A percentile compares a stretch with the other conserved stretches of the same genome.
Conservation (phyloP, 2,888 invertebrate species). For the Drosophila sordidapex region DNA sequence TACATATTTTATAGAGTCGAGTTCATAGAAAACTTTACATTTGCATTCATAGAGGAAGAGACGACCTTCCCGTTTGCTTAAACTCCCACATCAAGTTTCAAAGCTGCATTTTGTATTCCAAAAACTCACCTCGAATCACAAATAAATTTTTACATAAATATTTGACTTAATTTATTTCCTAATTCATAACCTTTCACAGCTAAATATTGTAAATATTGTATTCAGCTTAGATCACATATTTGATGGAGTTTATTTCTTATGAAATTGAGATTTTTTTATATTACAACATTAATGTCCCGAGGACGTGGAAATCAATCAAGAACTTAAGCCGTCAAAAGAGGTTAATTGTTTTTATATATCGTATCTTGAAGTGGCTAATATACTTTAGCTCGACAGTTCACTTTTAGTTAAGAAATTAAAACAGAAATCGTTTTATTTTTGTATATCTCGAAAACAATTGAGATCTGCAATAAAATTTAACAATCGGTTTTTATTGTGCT, state of each 20-base stretch:
- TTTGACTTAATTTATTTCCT: neutral
- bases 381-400: neutral
- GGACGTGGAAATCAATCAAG: neutral
- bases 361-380: neutral
- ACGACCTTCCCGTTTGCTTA: neutral
- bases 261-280: neutral
- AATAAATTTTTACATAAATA: neutral
- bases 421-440: neutral
- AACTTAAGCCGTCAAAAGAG: neutral
- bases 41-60: neutral
- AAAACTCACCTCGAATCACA: neutral
- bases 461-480: neutral
- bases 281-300: neutral
- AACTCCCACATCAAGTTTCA: neutral
- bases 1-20: neutral
- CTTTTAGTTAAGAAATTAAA: neutral
- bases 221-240: neutral
- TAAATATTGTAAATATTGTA: neutral
- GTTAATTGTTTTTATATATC: neutral
- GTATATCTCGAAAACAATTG: neutral
- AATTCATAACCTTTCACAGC: neutral
- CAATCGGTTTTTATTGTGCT: conserved; percentile 6
- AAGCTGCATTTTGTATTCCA: neutral
- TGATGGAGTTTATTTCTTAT: neutral
- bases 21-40: neutral